Evolutionary conservation across 2,888 invertebrate genomes (phyloP).

Genomic region (Theodoxus fluviatilis): DNA sequence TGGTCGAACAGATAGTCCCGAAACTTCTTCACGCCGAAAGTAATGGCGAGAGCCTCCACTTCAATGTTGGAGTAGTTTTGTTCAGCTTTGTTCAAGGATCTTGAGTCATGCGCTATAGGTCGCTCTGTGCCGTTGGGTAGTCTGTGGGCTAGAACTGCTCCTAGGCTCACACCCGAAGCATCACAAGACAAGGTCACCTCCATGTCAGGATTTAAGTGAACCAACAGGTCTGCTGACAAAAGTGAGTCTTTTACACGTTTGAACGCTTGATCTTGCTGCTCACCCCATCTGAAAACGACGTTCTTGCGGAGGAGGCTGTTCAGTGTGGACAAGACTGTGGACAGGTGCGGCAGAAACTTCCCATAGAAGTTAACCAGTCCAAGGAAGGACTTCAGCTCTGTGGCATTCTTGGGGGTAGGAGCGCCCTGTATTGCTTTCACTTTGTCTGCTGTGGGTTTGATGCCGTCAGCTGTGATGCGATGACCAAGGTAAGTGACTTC

Average conservation of each 20-base stretch:
- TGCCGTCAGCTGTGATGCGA: neutral
- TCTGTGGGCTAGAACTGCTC: neutral
- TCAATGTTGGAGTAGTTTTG: neutral
- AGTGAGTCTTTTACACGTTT: neutral
- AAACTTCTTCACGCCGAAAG: conserved; percentile 11
- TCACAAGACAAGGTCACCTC: neutral
- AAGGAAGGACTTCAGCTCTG: neutral
- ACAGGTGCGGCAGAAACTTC: neutral
- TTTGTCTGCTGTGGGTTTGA: too few relatives aligned
- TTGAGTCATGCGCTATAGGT: neutral
- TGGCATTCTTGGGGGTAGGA: neutral
- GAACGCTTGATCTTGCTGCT: neutral
- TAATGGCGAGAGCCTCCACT: neutral
- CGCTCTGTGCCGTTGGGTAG: neutral
- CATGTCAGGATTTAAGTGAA: neutral
- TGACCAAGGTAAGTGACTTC: neutral
- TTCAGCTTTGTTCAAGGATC: neutral
- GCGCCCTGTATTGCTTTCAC: neutral
- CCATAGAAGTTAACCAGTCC: neutral
- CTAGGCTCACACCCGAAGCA: neutral
- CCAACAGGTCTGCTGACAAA: neutral
- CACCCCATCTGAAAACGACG: neutral
- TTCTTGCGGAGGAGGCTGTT: neutral
- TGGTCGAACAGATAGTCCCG: neutral
- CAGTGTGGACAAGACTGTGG: neutral